Conservation (phyloP, 2,113 vertebrate genomes). For the Acinonyx jubatus region DNA sequence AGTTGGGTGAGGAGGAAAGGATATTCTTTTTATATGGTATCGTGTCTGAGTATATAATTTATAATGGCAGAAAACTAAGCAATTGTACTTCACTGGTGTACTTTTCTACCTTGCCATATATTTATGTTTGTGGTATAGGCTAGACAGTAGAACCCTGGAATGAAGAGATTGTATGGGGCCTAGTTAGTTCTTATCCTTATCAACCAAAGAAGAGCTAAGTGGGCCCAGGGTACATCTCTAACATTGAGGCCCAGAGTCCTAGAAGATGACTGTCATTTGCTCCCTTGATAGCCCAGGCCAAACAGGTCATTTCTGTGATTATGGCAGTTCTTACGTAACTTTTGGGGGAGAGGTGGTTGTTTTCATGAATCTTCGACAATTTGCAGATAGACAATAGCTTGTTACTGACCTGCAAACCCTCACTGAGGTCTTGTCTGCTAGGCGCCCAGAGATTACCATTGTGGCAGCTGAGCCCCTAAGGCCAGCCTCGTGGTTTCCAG, state of each 20-base stretch:
- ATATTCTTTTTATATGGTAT: not conserved
- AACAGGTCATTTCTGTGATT: not conserved
- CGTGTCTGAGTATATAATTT: not conserved
- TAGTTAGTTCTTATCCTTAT: not conserved
- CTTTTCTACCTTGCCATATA: not conserved
- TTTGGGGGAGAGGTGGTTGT: not conserved
- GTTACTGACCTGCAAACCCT: not conserved
- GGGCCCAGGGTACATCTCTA: not conserved
- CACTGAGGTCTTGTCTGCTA: constrained; percentile 72
- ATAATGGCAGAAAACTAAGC: not conserved
- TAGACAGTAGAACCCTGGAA: not conserved
- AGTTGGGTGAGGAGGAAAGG: not conserved
- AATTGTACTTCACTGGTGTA: not conserved
- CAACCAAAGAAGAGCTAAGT: not conserved
- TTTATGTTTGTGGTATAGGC: not conserved
- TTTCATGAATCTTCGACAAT: not conserved
- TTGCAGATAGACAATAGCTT: not conserved
- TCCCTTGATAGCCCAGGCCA: not conserved
- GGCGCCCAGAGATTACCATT: constrained; percentile 94
- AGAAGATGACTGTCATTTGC: not conserved
- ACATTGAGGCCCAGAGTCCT: not conserved
- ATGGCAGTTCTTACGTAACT: not conserved
- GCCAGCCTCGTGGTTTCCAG: constrained; percentile 90
- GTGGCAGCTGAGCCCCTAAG: constrained; percentile 92
- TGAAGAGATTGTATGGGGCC: not conserved